Evolutionary conservation across 2,113 vertebrate species (phyloP).

Genomic region (Bucco capensis): DNA sequence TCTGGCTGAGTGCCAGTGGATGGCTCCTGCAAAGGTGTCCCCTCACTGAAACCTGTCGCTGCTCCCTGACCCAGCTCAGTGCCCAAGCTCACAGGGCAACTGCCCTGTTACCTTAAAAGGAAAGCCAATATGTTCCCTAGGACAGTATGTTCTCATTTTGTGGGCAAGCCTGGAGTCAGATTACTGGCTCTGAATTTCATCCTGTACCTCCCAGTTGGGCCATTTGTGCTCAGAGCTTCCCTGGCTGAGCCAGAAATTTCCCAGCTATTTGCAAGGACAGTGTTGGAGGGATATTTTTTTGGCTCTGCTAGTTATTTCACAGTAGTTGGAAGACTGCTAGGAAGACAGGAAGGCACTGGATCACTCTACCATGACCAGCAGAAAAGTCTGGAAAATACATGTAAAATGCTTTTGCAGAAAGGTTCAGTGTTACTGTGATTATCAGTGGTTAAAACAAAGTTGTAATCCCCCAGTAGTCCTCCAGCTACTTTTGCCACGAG

Average conservation of each 20-base stretch:
- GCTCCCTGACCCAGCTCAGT: neutral
- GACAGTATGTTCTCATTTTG: neutral
- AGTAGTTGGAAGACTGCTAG: neutral
- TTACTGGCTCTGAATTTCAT: neutral
- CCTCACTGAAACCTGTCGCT: neutral
- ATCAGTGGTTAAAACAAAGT: accelerated
- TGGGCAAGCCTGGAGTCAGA: neutral
- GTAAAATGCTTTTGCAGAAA: neutral
- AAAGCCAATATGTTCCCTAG: neutral
- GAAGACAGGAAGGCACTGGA: neutral
- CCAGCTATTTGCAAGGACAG: neutral
- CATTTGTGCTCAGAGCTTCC: neutral
- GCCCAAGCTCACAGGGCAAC: accelerated
- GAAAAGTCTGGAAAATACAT: neutral
- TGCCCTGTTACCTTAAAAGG: accelerated
- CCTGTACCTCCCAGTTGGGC: accelerated
- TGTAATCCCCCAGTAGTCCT: too few relatives aligned
- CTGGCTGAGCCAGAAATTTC: neutral
- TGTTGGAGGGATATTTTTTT: neutral
- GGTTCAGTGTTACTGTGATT: neutral
- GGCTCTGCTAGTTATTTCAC: neutral
- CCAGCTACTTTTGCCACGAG: accelerated
- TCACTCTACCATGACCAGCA: neutral
- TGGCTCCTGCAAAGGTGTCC: neutral
- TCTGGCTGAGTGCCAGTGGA: accelerated